Conservation (phyloP, 2,888 invertebrate species). For the Drosophila pseudotakahashii region DNA sequence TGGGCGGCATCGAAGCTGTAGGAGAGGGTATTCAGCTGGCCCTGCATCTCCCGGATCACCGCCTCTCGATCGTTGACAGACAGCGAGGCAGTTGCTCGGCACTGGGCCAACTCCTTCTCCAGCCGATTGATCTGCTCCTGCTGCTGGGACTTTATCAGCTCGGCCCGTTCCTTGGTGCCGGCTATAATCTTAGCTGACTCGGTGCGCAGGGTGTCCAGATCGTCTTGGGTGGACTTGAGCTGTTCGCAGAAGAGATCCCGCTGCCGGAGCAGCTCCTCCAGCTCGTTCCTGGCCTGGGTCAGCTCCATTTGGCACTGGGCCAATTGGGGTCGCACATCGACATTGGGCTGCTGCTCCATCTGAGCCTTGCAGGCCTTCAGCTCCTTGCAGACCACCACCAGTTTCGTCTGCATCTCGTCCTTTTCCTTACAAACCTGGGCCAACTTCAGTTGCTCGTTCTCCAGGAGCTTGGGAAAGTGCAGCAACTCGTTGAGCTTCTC, state of each 20-base stretch:
- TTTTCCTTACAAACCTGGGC: conserved; percentile 80
- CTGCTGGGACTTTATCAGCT: conserved; percentile 71
- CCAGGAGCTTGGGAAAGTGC: conserved; percentile 82
- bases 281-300: conserved; percentile 60
- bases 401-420: conserved; percentile 80
- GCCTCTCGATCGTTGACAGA: conserved; percentile 83
- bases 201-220: conserved; percentile 81
- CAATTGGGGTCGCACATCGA: conserved; percentile 75
- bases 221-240: conserved; percentile 77
- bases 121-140: conserved; percentile 81
- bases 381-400: conserved; percentile 82
- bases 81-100: conserved; percentile 82
- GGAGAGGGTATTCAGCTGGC: conserved; percentile 82
- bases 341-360: conserved; percentile 49
- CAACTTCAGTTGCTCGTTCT: conserved; percentile 82
- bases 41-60: conserved; percentile 83
- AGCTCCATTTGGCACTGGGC: conserved; percentile 77
- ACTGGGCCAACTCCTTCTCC: conserved; percentile 83
- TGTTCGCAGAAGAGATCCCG: conserved; percentile 81
- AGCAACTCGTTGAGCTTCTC: conserved; percentile 82
- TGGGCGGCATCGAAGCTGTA: conserved; percentile 83
- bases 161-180: conserved; percentile 82
- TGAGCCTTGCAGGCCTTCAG: conserved; percentile 74
- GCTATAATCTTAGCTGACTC: conserved; percentile 84
- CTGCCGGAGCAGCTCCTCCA: conserved; percentile 78